Conservation (phyloP, 2,888 invertebrate species). For the Lepidochitona cinerea region DNA sequence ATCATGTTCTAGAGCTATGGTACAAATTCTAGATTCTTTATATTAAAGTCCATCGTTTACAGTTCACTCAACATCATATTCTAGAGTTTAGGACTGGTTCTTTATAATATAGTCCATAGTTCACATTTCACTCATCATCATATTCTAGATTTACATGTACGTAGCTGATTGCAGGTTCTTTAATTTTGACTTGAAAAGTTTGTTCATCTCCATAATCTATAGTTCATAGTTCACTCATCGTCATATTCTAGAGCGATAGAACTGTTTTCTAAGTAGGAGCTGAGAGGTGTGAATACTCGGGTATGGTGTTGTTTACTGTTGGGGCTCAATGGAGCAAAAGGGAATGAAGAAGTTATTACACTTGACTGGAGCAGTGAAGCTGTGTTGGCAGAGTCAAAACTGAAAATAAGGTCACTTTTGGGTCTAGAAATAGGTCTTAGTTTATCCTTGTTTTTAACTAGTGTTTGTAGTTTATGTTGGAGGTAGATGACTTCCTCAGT, state of each 20-base stretch:
- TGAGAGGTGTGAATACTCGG: conserved; percentile 42
- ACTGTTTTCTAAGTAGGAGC: conserved; percentile 51
- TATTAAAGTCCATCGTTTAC: too few species aligned
- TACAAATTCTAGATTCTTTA: too few species aligned
- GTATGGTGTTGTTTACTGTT: conserved; percentile 38
- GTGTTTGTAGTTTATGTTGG: conserved; percentile 49
- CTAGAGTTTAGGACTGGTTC: too few species aligned
- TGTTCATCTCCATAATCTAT: too few species aligned
- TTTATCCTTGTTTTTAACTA: conserved; percentile 27
- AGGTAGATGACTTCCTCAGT: conserved; percentile 69
- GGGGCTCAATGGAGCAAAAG: conserved; percentile 46
- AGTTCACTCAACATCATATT: too few species aligned
- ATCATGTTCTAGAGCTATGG: too few species aligned
- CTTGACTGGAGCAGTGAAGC: conserved; percentile 41
- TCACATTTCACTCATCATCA: too few species aligned
- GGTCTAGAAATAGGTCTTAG: conserved; percentile 31
- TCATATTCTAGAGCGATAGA: conserved; percentile 46
- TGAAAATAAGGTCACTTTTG: conserved; percentile 55
- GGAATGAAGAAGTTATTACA: conserved; percentile 59
- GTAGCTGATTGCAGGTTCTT: too few species aligned
- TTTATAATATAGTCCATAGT: too few species aligned
- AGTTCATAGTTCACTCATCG: conserved; percentile 40
- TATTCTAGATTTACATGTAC: too few species aligned
- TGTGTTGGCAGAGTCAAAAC: conserved; percentile 29
- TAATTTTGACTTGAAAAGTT: too few species aligned